These are phyloP conservation scores for Tipula lateralis DNA, from an alignment of 2,888 invertebrate species.

Conservation along the genomic window DNA sequence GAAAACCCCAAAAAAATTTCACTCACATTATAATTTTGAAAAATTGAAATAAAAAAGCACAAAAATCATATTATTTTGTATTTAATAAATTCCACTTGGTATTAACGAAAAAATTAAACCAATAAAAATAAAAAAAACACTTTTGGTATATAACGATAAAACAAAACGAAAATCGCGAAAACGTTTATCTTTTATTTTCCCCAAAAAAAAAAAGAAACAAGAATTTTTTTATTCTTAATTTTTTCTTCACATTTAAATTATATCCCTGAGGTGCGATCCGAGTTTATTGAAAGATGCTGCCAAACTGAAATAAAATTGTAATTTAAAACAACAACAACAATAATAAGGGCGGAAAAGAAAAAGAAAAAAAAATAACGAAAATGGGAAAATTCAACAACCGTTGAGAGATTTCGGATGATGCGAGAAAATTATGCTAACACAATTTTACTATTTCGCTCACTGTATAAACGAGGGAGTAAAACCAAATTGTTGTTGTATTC, in stretches of 20 bases:
- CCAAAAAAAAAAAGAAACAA: background rate
- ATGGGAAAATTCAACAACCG: background rate
- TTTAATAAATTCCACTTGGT: background rate
- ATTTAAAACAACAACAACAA: slow-evolving; percentile 6
- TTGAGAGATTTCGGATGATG: background rate
- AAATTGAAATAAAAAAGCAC: background rate
- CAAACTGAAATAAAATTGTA: slow-evolving; percentile 12
- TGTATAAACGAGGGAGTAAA: background rate
- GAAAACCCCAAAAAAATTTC: background rate
- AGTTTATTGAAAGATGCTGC: slow-evolving; percentile 28
- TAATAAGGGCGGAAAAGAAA: background rate
- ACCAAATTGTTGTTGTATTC: background rate
- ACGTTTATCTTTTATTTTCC: background rate
- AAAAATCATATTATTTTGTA: background rate
- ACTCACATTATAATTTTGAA: background rate
- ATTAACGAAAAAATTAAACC: background rate
- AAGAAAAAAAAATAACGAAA: background rate
- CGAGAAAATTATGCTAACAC: background rate
- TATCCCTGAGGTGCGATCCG: slow-evolving; percentile 28
- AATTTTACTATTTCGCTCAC: background rate
- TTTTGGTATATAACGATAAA: background rate
- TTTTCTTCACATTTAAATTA: background rate
- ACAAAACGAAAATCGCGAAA: background rate
- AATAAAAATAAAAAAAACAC: background rate
- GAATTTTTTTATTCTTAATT: background rate